Percentiles rank a stretch among this genome's conserved stretches.
These are phyloP conservation scores for Cephalopterus ornatus DNA, from an alignment of 2,113 vertebrate species.

Conservation along the genomic window DNA sequence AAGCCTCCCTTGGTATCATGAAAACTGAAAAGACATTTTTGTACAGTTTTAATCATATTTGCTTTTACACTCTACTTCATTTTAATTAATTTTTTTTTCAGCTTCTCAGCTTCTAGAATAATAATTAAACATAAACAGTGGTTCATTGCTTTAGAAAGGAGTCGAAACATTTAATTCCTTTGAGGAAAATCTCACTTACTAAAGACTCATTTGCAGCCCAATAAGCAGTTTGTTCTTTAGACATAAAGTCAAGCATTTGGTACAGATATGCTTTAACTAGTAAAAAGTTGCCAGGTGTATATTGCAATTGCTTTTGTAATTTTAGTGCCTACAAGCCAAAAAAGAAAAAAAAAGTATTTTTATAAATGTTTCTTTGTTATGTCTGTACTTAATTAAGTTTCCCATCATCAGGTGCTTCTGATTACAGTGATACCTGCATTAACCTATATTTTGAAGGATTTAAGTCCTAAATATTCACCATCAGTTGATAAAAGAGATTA, in stretches of 20 bases:
- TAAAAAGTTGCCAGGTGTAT: not conserved
- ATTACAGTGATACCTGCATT: slow-evolving; percentile 21
- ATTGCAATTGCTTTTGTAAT: not conserved
- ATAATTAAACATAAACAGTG: not conserved
- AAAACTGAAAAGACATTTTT: not conserved
- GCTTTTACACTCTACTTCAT: not conserved
- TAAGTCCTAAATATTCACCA: slow-evolving; percentile 26
- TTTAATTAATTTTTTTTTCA: not conserved
- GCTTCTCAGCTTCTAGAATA: not conserved
- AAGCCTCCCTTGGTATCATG: not conserved
- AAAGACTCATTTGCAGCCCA: not conserved
- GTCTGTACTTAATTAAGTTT: slow-evolving; percentile 52
- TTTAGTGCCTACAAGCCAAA: not conserved
- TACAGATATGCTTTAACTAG: not conserved
- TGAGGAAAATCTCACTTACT: not conserved
- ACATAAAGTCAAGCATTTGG: not conserved
- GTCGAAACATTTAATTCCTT: not conserved
- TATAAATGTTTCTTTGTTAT: slow-evolving; percentile 27
- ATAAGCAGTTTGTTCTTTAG: not conserved
- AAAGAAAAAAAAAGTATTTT: not conserved
- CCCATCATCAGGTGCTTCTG: slow-evolving; percentile 42
- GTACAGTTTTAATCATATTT: not conserved
- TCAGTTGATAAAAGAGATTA: not conserved
- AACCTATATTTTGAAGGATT: not conserved
- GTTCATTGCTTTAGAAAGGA: not conserved